Evolutionary conservation across 2,888 invertebrate genomes (phyloP).

Genomic region (Tetranychus piercei): DNA sequence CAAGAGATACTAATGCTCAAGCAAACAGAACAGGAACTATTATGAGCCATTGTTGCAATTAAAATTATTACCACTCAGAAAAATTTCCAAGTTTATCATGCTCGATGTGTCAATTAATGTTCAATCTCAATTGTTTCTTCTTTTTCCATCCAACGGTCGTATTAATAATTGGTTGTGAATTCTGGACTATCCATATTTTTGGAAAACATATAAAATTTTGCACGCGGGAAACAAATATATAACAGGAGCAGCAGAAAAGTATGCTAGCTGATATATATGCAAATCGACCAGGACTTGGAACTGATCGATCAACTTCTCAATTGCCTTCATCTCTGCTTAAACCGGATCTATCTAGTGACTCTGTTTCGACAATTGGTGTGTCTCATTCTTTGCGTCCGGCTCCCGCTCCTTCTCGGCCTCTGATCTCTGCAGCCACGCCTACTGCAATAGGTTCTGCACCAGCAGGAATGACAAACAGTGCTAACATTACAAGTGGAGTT

Average conservation of each 20-base stretch:
- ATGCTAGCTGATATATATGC: conserved; percentile 18
- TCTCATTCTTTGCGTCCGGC: conserved; percentile 1
- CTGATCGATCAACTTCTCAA: conserved; percentile 4
- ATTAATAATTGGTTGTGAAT: too few relatives aligned
- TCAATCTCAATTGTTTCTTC: too few relatives aligned
- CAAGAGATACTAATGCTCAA: too few relatives aligned
- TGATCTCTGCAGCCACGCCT: background rate
- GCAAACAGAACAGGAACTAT: too few relatives aligned
- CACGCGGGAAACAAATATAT: too few relatives aligned
- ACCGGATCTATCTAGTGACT: conserved; percentile 2
- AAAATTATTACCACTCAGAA: too few relatives aligned
- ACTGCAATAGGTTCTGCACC: background rate
- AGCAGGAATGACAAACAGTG: background rate
- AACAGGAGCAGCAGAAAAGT: conserved; percentile 16
- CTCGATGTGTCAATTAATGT: too few relatives aligned
- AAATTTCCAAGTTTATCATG: too few relatives aligned
- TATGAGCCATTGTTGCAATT: too few relatives aligned
- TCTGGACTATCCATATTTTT: too few relatives aligned
- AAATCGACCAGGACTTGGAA: conserved; percentile 14
- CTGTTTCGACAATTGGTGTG: background rate
- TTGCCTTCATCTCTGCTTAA: conserved; percentile 6
- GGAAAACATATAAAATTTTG: too few relatives aligned
- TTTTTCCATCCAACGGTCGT: too few relatives aligned
- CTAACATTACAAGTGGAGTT: background rate
- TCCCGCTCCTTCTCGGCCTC: background rate